phyloP scores from a whole-genome alignment of 2,888 invertebrate genomes.

The Xylota sylvarum region DNA sequence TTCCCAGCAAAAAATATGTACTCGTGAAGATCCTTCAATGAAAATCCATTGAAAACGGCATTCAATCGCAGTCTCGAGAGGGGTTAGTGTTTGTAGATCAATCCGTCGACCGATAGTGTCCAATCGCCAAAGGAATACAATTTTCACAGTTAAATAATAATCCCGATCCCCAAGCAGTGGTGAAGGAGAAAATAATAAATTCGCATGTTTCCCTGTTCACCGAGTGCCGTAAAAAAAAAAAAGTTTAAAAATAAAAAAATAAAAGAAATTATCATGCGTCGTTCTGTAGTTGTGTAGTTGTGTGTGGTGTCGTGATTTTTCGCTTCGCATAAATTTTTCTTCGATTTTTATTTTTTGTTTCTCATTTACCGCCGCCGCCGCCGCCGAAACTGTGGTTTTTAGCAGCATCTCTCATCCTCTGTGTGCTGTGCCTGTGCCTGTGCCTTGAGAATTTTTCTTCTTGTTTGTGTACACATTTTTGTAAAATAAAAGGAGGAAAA shows the following conservation, averaged over 20 bases:
- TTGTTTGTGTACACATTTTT: constrained; percentile 22
- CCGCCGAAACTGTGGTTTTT: constrained; percentile 25
- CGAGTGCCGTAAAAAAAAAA: constrained; percentile 48
- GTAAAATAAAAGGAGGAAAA: constrained; percentile 29
- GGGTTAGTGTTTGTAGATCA: constrained; percentile 50
- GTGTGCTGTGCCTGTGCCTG: not conserved
- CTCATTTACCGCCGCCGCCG: constrained; percentile 30
- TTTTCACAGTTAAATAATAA: constrained; percentile 70
- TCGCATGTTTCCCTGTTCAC: constrained; percentile 47
- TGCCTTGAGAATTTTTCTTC: constrained; percentile 42
- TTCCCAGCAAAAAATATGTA: constrained; percentile 42
- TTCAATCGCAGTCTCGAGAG: constrained; percentile 24
- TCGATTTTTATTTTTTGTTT: constrained; percentile 60
- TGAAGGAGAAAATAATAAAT: constrained; percentile 39
- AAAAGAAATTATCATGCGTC: constrained; percentile 56
- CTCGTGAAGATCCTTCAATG: constrained; percentile 65
- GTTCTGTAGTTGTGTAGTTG: constrained; percentile 43
- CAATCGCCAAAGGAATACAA: constrained; percentile 62
- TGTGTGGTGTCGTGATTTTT: constrained; percentile 57
- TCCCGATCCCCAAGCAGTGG: constrained; percentile 21
- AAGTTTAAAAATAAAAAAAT: constrained; percentile 50
- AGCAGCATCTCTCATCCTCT: constrained; percentile 44
- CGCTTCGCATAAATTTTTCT: constrained; percentile 68
- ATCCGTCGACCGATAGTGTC: not conserved
- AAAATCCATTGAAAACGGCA: constrained; percentile 49